Percentiles rank a stretch among this genome's conserved stretches.
These are phyloP conservation scores for Pachycephala philippinensis DNA, from an alignment of 2,113 vertebrate species.

Conservation along the genomic window DNA sequence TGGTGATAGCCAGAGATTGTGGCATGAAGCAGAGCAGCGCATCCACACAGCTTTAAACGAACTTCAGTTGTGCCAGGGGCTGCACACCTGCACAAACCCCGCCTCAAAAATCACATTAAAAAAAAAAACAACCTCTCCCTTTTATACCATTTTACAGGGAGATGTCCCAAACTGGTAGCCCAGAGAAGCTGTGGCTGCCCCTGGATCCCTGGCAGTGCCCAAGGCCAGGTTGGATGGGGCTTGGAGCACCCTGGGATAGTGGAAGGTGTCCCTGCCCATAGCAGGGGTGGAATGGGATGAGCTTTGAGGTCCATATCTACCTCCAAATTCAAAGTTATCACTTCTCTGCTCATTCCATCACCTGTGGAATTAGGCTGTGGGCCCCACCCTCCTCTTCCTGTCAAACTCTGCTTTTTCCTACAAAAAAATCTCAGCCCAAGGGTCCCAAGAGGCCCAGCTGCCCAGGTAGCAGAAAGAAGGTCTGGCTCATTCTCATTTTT, in stretches of 20 bases:
- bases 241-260: not conserved
- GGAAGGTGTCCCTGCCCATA: not conserved
- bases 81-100: not conserved
- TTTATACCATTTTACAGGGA: not conserved
- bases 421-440: not conserved
- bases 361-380: not conserved
- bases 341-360: not conserved
- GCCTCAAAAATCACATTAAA: not conserved
- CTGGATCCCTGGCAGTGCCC: not conserved
- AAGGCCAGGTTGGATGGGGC: not conserved
- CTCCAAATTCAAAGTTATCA: not conserved
- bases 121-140: not conserved
- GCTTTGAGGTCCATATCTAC: not conserved
- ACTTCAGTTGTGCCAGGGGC: not conserved
- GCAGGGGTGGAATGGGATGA: not conserved
- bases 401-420: not conserved
- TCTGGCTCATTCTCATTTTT: not conserved
- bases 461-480: not conserved
- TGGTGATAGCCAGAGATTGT: fast-evolving
- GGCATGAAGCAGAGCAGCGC: not conserved
- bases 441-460: not conserved
- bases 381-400: not conserved
- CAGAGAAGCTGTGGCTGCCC: not conserved
- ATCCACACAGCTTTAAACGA: too few relatives aligned
- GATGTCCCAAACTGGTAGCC: not conserved